These are phyloP conservation scores for Globodera ellingtonae DNA, from an alignment of 1,140 invertebrate genomes.

Conservation along the genomic window DNA sequence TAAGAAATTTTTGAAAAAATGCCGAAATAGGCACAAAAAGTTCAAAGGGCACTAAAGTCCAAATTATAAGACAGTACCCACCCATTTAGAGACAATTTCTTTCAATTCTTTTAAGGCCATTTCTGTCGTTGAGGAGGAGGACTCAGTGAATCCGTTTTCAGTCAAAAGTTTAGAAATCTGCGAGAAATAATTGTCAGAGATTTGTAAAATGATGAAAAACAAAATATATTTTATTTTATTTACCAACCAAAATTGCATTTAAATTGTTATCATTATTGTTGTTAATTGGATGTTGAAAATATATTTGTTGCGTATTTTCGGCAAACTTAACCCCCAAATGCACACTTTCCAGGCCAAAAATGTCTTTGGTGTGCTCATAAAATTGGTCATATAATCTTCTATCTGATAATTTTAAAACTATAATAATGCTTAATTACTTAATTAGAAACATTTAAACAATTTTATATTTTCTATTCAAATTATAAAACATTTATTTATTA, in stretches of 20 bases:
- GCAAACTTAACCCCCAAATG: background rate
- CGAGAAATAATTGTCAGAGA: background rate
- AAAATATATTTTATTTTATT: no score
- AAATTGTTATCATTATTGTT: background rate
- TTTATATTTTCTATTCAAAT: no score
- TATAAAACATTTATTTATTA: background rate
- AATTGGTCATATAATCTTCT: background rate
- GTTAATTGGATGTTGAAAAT: background rate
- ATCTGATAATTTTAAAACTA: background rate
- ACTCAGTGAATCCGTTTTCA: background rate
- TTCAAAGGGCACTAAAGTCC: no score
- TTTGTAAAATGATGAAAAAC: background rate
- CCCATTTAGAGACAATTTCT: background rate
- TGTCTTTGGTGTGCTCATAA: background rate
- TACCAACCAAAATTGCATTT: background rate
- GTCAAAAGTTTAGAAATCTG: background rate
- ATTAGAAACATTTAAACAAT: no score
- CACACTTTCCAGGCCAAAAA: background rate
- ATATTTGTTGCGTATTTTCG: background rate
- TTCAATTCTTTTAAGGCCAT: background rate
- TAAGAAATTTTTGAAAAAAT: no score
- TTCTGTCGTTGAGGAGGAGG: background rate
- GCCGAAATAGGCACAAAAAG: no score
- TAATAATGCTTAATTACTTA: no score
- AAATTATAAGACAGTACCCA: background rate